Evolutionary conservation across 2,113 vertebrate species (phyloP).

Genomic region (Ctenomys sociabilis): DNA sequence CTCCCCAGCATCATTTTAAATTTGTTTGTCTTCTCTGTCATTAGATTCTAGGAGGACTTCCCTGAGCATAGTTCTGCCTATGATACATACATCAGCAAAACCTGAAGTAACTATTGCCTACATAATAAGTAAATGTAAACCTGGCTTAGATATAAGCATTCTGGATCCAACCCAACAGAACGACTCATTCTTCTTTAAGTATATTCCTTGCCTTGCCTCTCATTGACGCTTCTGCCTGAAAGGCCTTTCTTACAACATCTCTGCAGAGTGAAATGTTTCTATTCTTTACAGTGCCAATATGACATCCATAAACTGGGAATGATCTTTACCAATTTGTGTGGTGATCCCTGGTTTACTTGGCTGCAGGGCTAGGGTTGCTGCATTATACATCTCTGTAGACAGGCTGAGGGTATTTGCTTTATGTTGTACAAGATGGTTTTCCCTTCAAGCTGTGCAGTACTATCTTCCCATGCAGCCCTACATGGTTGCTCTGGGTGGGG

Average conservation of each 20-base stretch:
- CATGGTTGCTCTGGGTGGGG: not conserved
- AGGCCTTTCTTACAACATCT: not conserved
- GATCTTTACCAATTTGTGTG: not conserved
- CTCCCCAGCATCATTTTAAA: not conserved
- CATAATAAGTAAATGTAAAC: not conserved
- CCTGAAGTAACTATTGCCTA: not conserved
- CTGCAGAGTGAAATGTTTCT: not conserved
- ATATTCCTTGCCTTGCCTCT: not conserved
- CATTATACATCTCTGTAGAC: not conserved
- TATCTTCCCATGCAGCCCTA: not conserved
- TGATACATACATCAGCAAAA: not conserved
- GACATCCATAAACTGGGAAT: not conserved
- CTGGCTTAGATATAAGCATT: not conserved
- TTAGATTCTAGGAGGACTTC: not conserved
- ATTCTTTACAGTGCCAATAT: not conserved
- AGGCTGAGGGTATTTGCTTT: not conserved
- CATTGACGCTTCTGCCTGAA: not conserved
- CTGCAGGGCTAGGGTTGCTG: not conserved
- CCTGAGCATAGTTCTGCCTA: not conserved
- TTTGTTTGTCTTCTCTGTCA: not conserved
- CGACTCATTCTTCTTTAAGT: not conserved
- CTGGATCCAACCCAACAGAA: not conserved
- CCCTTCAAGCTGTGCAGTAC: not conserved
- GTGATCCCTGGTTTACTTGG: not conserved
- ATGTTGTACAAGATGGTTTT: not conserved